Conservation (phyloP, 2,888 invertebrate genomes). For the Euzetes globulus region DNA sequence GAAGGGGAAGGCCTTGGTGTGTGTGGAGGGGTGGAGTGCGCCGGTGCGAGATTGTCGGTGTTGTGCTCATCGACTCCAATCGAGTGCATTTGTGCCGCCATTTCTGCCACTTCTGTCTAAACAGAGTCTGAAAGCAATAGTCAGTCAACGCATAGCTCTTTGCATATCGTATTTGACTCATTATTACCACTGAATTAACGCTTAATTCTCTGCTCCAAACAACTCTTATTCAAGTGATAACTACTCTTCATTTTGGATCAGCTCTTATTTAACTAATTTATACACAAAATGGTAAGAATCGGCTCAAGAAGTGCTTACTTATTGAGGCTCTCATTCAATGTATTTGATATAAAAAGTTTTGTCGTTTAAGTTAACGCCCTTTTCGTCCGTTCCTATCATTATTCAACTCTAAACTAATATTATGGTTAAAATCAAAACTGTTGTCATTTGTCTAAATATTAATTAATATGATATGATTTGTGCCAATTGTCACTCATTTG, state of each 20-base stretch:
- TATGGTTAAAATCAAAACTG: background rate
- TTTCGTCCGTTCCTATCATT: background rate
- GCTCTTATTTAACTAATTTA: background rate
- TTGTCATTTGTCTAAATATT: background rate
- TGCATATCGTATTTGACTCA: background rate
- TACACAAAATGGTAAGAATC: background rate
- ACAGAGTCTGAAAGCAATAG: background rate
- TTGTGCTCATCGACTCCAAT: background rate
- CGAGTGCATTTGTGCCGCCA: background rate
- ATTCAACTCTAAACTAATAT: background rate
- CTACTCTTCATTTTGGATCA: background rate
- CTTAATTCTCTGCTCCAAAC: background rate
- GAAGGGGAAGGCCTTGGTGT: background rate
- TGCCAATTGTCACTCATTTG: background rate
- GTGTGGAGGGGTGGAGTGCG: background rate
- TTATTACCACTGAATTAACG: background rate
- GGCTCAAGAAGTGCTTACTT: background rate
- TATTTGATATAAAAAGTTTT: background rate
- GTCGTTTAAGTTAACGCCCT: slow-evolving; percentile 21
- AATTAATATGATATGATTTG: background rate
- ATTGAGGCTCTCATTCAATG: background rate
- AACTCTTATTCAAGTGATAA: background rate
- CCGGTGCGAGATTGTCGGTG: background rate
- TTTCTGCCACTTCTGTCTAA: slow-evolving; percentile 18
- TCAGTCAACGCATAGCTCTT: background rate